Conservation (phyloP, 2,797 vertebrate species). For the Argya squamiceps region DNA sequence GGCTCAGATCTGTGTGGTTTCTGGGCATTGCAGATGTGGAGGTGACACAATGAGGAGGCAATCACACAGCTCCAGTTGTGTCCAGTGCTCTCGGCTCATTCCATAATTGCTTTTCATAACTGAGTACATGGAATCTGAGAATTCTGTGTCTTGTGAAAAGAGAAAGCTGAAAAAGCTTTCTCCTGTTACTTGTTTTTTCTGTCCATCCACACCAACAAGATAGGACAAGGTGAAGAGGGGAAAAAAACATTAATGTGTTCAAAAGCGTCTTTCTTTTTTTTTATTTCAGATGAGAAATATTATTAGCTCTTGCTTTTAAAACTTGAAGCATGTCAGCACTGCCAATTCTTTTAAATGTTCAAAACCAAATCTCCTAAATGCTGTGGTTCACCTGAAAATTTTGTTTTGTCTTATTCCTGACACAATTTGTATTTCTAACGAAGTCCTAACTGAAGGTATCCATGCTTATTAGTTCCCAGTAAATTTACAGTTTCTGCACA, state of each 20-base stretch:
- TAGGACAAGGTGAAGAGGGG: background rate
- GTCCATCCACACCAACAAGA: background rate
- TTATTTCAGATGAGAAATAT: background rate
- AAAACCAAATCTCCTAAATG: background rate
- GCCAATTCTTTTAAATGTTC: background rate
- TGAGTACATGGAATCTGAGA: background rate
- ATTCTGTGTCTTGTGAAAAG: background rate
- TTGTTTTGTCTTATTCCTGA: background rate
- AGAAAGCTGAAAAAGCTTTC: conserved; percentile 6
- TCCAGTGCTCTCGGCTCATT: background rate
- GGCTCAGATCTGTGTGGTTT: background rate
- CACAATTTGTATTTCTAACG: background rate
- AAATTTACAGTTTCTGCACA: background rate
- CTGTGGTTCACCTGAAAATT: background rate
- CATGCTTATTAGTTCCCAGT: background rate
- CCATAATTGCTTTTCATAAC: background rate
- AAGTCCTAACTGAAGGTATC: background rate
- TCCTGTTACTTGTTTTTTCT: background rate
- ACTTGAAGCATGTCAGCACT: background rate
- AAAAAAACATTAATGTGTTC: background rate
- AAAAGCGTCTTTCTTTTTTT: background rate
- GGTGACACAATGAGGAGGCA: background rate
- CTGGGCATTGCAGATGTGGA: background rate
- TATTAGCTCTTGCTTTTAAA: background rate
- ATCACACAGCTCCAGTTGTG: background rate